These are phyloP conservation scores for Ditylenchus dipsaci DNA, from an alignment of 1,140 invertebrate genomes.

Conservation along the genomic window DNA sequence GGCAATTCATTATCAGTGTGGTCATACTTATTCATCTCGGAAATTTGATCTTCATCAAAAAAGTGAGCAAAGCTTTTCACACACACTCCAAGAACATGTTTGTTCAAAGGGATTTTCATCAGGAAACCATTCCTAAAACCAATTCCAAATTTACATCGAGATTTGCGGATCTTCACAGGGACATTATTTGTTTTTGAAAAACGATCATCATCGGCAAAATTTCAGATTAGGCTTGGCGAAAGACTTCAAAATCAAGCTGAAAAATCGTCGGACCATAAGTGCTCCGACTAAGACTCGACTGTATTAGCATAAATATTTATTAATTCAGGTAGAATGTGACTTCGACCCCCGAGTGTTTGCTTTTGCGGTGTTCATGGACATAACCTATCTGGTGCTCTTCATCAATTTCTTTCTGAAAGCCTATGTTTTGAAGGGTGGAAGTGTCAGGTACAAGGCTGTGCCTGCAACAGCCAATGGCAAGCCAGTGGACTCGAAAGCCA, in stretches of 20 bases:
- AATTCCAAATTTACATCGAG: too few relatives aligned
- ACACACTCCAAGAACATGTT: too few relatives aligned
- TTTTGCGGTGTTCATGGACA: constrained; percentile 86
- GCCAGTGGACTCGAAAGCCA: not conserved
- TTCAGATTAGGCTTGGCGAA: too few relatives aligned
- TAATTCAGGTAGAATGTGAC: constrained; percentile 67
- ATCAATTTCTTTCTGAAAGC: constrained; percentile 63
- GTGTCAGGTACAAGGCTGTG: constrained; percentile 47
- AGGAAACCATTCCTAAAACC: too few relatives aligned
- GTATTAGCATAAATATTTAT: not conserved
- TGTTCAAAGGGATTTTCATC: too few relatives aligned
- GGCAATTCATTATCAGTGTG: constrained; percentile 93
- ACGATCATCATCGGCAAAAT: too few relatives aligned
- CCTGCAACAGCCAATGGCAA: not conserved
- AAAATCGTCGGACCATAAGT: too few relatives aligned
- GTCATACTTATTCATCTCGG: constrained; percentile 79
- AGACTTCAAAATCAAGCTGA: too few relatives aligned
- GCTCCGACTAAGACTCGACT: not conserved
- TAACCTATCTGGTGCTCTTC: constrained; percentile 64
- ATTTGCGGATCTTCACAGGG: too few relatives aligned
- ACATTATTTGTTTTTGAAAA: too few relatives aligned
- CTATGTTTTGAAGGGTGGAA: constrained; percentile 57
- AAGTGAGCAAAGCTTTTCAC: constrained; percentile 52
- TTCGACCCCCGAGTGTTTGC: constrained; percentile 81
- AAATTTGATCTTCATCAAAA: constrained; percentile 59